Base-by-base conservation (phyloP, 2,888 invertebrate genomes). In the Clistopyga incitator region DNA sequence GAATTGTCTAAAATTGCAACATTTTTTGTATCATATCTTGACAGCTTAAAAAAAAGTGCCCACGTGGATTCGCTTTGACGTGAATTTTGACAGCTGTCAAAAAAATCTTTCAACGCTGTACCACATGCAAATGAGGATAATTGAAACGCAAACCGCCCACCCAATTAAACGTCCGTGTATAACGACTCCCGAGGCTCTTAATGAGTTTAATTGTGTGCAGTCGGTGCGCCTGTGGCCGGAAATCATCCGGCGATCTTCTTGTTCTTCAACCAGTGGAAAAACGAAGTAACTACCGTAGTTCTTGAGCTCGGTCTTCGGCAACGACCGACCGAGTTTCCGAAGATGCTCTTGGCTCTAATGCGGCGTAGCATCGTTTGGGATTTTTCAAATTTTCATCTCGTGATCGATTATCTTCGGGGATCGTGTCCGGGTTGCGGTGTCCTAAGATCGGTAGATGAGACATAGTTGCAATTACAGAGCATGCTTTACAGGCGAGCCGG, bases 201-300 rank as follows among this genome's bases (percentile, higher is more conserved):
- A 86, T 86, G 79, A 84, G 56, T 79, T 83, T 83, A 84, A 86
- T 86, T 84, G 78, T 81, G 78, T 20, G 75, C 47, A 64, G 74
- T 78, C 56, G 42, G 47, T 50, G 72, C 76, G 71, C 76, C 47
- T 71, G 82, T 56, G 78, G 64, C 82, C 71, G 82, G 76, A 82
- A 80, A 68, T 80, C 75, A 82, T 82, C 80, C 78, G 70, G 72
- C 64, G 78, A 77, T 67, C 74, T 54, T 56, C 77, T 67, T 34
- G 78, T 47, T 11, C 52, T 15, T 45, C 34, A n/a, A 29, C 52
- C 15, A 56, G 11, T 10, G 3, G 67, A 61, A 56, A 13, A 11
- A 20, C 20, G n/a, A 15, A 52, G 25, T 47, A 6, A 47, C 29
- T 11, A 15, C 56, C n/a, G 18, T 47, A 50, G 6, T 13, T 67